Evolutionary conservation across 2,797 vertebrate species (phyloP).

Genomic region (Cyclura pinguis): DNA sequence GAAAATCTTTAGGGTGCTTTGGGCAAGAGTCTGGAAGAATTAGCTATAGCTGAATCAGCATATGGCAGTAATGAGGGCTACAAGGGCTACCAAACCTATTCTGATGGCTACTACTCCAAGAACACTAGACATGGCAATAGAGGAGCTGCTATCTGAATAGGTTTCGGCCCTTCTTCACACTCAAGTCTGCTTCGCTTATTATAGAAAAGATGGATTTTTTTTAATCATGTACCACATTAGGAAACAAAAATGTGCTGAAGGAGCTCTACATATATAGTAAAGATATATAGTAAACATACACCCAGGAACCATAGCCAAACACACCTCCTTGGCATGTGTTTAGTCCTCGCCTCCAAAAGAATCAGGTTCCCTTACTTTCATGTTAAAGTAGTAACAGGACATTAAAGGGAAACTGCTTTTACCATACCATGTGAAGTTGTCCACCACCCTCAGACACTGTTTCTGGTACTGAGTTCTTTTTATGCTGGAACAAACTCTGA

Average conservation of each 20-base stretch:
- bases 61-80: neutral
- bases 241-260: neutral
- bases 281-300: neutral
- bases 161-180: neutral
- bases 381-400: conserved; percentile 3
- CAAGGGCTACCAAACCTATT: too few relatives aligned
- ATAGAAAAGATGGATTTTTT: neutral
- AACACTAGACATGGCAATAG: neutral
- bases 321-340: conserved; percentile 13
- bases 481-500: neutral
- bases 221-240: neutral
- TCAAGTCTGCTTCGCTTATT: neutral
- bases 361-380: neutral
- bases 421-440: neutral
- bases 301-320: neutral
- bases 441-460: neutral
- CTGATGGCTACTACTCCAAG: neutral
- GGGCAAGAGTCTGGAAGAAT: neutral
- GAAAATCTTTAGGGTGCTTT: neutral
- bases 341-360: neutral
- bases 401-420: neutral
- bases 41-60: neutral
- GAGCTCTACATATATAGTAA: neutral
- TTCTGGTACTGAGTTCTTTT: neutral
- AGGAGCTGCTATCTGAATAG: neutral